Evolutionary conservation across 92 coral and sea anemone genomes (phyloP).

Genomic region (Parazoanthus darwini): DNA sequence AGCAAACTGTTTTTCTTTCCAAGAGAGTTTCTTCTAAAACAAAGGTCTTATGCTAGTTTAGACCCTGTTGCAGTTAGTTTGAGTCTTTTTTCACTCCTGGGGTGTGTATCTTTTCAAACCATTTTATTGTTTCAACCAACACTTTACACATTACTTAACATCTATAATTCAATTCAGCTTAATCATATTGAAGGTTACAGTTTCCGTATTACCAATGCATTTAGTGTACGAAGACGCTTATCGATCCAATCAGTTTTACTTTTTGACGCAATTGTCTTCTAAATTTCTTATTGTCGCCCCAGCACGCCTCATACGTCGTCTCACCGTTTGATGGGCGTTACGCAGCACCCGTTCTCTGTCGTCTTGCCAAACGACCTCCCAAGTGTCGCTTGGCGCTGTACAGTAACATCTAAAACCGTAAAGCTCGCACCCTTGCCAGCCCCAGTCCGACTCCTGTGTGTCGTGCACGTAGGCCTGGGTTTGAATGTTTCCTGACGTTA

Average conservation of each 20-base stretch:
- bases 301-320: neutral
- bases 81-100: neutral
- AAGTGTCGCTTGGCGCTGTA: neutral
- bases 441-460: neutral
- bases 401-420: neutral
- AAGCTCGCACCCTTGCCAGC: constrained; percentile 26
- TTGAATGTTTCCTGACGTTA: neutral
- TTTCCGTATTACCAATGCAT: neutral
- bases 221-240: neutral
- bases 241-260: neutral
- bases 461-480: neutral
- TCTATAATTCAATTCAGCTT: neutral
- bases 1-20: no score
- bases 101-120: neutral
- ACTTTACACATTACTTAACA: neutral
- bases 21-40: no score
- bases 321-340: constrained; percentile 1
- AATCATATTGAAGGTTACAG: neutral
- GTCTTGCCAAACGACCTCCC: constrained; percentile 30
- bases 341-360: constrained; percentile 9
- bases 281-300: neutral
- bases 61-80: no score
- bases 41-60: no score
- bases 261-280: neutral
- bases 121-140: neutral